A percentile compares a stretch with the other conserved stretches of the same genome.
phyloP scores from a whole-genome alignment of 2,113 vertebrate genomes.

The Acinonyx jubatus region DNA sequence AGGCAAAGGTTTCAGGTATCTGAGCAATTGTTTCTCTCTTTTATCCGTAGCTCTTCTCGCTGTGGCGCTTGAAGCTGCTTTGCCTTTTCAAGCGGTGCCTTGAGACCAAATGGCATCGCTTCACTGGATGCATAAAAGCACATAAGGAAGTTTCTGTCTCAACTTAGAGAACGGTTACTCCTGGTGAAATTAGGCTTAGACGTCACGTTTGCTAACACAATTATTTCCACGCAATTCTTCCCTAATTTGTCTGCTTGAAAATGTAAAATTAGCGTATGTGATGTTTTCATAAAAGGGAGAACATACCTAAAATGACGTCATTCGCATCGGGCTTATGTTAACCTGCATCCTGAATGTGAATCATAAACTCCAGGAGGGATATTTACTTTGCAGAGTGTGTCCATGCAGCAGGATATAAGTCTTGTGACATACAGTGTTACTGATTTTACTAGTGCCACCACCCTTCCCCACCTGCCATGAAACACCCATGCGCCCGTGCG shows the following conservation, averaged over 20 bases:
- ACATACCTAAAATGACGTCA: neutral
- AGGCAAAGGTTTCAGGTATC: slow-evolving; percentile 43
- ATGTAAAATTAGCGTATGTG: neutral
- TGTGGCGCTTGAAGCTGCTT: neutral
- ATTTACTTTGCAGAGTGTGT: neutral
- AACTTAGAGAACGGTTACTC: neutral
- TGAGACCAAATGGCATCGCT: neutral
- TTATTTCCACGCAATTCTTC: neutral
- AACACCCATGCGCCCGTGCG: neutral
- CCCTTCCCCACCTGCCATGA: neutral
- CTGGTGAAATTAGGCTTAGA: neutral
- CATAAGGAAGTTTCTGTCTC: neutral
- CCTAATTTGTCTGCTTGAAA: neutral
- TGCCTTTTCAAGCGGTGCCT: slow-evolving; percentile 43
- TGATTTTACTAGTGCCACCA: neutral
- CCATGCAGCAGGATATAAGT: neutral
- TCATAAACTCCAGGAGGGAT: neutral
- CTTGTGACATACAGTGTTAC: neutral
- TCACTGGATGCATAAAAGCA: neutral
- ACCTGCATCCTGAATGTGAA: neutral
- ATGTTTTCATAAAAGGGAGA: neutral
- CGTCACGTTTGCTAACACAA: neutral
- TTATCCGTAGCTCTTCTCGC: neutral
- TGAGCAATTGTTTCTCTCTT: neutral
- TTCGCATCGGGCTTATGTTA: slow-evolving; percentile 4